phyloP scores from a whole-genome alignment of 2,888 invertebrate species.

The Blastobasis lacticolella region DNA sequence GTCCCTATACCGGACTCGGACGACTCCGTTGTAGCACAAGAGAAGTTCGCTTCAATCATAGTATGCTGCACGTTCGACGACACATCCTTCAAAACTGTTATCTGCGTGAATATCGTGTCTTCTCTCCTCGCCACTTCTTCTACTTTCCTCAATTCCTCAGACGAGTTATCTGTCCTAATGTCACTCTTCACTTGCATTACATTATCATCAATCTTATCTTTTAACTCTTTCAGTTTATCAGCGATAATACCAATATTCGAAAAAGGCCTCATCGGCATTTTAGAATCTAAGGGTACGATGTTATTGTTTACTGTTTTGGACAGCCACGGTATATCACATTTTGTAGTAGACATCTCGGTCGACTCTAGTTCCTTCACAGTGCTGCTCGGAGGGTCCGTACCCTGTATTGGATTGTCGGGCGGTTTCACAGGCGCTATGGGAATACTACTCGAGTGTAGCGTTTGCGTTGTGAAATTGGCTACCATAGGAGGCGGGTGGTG shows the following conservation, averaged over 20 bases:
- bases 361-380: slow-evolving; percentile 57
- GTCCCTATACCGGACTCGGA: slow-evolving; percentile 65
- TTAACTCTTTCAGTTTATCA: slow-evolving; percentile 44
- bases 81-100: slow-evolving; percentile 63
- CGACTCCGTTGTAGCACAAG: slow-evolving; percentile 55
- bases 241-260: slow-evolving; percentile 56
- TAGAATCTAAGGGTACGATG: slow-evolving; percentile 51
- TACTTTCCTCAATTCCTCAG: slow-evolving; percentile 41
- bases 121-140: slow-evolving; percentile 57
- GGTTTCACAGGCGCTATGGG: slow-evolving; percentile 65
- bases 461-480: slow-evolving; percentile 48
- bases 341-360: slow-evolving; percentile 38
- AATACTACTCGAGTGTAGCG: slow-evolving; percentile 60
- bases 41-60: slow-evolving; percentile 62
- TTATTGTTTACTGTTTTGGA: slow-evolving; percentile 68
- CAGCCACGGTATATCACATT: slow-evolving; percentile 67
- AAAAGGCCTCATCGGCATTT: slow-evolving; percentile 55
- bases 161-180: slow-evolving; percentile 23
- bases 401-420: slow-evolving; percentile 64
- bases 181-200: slow-evolving; percentile 22
- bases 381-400: slow-evolving; percentile 64
- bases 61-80: slow-evolving; percentile 60
- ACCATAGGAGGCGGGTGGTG: slow-evolving; percentile 55
- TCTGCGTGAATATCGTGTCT: slow-evolving; percentile 63
- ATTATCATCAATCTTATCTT: slow-evolving; percentile 6